Evolutionary conservation across 1,140 invertebrate genomes (phyloP).

Genomic region (Drosophila equinoxialis): DNA sequence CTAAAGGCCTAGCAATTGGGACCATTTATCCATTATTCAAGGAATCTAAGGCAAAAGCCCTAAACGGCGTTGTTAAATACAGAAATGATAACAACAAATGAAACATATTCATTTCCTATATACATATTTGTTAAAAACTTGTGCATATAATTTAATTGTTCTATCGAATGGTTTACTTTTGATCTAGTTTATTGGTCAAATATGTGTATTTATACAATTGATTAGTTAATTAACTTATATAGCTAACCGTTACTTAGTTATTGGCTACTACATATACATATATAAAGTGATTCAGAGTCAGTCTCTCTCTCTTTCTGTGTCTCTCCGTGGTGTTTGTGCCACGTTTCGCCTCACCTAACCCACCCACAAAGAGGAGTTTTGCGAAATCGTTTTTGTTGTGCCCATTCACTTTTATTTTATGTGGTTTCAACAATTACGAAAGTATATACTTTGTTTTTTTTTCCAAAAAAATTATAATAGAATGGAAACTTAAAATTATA

Average conservation of each 20-base stretch:
- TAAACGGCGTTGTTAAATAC: too few relatives aligned
- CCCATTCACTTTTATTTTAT: constrained; percentile 62
- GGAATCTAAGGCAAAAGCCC: too few relatives aligned
- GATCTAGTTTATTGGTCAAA: too few relatives aligned
- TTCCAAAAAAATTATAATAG: constrained; percentile 63
- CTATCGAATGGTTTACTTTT: too few relatives aligned
- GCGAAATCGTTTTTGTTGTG: constrained; percentile 43
- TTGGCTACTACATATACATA: not conserved
- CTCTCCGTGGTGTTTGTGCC: not conserved
- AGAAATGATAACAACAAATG: too few relatives aligned
- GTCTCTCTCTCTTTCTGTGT: too few relatives aligned
- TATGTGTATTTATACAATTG: not conserved
- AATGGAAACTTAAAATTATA: constrained; percentile 46
- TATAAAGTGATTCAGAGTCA: not conserved
- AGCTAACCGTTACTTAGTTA: not conserved
- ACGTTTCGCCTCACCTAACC: constrained; percentile 14
- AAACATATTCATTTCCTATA: too few relatives aligned
- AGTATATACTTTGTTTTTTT: constrained; percentile 30
- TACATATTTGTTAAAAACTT: too few relatives aligned
- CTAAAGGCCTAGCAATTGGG: too few relatives aligned
- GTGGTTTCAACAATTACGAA: constrained; percentile 66
- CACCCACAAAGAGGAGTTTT: constrained; percentile 45
- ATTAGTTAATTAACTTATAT: not conserved
- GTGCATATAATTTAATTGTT: too few relatives aligned
- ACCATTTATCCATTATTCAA: too few relatives aligned